phyloP scores from a whole-genome alignment of 2,113 vertebrate species.

The Brachionichthys hirsutus region DNA sequence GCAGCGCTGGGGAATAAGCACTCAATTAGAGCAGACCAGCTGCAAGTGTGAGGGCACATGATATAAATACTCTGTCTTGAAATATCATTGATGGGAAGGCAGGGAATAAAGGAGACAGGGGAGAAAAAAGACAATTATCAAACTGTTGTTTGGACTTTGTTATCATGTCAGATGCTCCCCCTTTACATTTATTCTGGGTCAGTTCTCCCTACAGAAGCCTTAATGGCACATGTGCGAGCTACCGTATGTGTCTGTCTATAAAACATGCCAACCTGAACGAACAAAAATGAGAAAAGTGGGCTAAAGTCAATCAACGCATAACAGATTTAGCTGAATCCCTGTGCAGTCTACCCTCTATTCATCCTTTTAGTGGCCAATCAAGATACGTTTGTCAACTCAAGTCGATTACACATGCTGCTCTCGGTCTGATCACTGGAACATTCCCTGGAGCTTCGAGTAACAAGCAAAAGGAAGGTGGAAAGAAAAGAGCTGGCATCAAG shows the following conservation, averaged over 20 bases:
- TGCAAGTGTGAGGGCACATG: slow-evolving; percentile 29
- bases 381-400: slow-evolving; percentile 28
- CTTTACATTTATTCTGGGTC: not conserved
- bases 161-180: not conserved
- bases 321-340: not conserved
- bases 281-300: not conserved
- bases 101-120: not conserved
- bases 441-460: slow-evolving; percentile 15
- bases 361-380: not conserved
- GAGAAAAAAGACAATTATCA: slow-evolving; percentile 19
- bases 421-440: slow-evolving; percentile 33
- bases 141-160: not conserved
- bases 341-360: slow-evolving; percentile 12
- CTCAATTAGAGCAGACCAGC: slow-evolving; percentile 49
- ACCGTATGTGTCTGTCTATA: not conserved
- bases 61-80: slow-evolving; percentile 34
- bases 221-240: slow-evolving; percentile 2
- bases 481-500: slow-evolving; percentile 11
- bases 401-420: slow-evolving; percentile 13
- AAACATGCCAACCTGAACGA: slow-evolving; percentile 1
- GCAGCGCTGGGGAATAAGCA: slow-evolving; percentile 24
- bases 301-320: slow-evolving; percentile 7
- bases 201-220: not conserved
- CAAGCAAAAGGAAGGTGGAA: slow-evolving; percentile 3
- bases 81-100: slow-evolving; percentile 18